Conservation (phyloP, 2,888 invertebrate species). For the Adela reaumurella region DNA sequence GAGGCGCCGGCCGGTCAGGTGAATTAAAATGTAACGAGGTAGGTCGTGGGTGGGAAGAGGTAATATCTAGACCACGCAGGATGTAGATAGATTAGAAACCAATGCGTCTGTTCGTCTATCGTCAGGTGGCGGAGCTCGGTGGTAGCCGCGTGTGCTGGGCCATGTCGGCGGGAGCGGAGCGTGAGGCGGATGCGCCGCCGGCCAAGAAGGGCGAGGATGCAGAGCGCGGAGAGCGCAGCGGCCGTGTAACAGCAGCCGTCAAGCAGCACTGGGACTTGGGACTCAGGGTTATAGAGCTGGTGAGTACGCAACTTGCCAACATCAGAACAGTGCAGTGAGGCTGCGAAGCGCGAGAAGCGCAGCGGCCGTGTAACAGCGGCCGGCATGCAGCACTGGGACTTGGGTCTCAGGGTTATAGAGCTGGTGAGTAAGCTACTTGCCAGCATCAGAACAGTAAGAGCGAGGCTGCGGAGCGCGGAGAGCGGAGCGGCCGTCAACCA, state of each 20-base stretch:
- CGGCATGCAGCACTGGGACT: conserved; percentile 53
- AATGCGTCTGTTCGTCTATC: too few relatives aligned
- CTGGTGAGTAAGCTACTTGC: conserved; percentile 44
- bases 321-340: too few relatives aligned
- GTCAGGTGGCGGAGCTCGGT: conserved; percentile 44
- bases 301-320: conserved; percentile 25
- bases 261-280: conserved; percentile 57
- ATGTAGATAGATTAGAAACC: conserved; percentile 23
- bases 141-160: conserved; percentile 47
- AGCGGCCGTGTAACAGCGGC: conserved; percentile 36
- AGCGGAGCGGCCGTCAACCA: conserved; percentile 29
- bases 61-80: conserved; percentile 16
- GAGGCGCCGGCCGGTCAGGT: too few relatives aligned
- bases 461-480: conserved; percentile 30
- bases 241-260: conserved; percentile 32
- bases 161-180: conserved; percentile 62
- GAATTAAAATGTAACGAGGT: too few relatives aligned
- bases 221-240: conserved; percentile 25
- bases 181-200: conserved; percentile 54
- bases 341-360: conserved; percentile 23
- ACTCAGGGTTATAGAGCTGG: conserved; percentile 60
- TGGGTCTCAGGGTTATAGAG: conserved; percentile 58
- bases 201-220: conserved; percentile 41
- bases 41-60: conserved; percentile 9
- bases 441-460: too few relatives aligned